Evolutionary conservation across 2,113 vertebrate genomes (phyloP), one percentile per base, ranked within the genome.

Genomic region (Otocyon megalotis): DNA sequence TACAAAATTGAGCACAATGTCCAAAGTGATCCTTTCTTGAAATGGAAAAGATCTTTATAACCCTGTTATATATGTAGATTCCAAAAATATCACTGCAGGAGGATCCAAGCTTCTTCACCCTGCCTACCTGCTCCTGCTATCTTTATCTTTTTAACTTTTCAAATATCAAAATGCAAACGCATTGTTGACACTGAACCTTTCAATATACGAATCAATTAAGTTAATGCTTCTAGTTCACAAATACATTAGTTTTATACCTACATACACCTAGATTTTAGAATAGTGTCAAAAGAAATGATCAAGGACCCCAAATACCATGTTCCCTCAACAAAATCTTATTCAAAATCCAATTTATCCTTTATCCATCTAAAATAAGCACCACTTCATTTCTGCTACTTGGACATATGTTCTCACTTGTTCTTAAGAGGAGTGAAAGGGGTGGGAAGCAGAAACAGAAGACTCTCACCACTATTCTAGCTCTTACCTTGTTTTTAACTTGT

Each of bases 371-470:
- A 94, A 95, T 48, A 84, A 71, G 71, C 48, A 72, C 15, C 65
- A 43, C 14, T 77, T 81, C 26, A 53, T 17, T 83, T 83, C 79
- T 85, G 50, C 53, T 53, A 48, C 53, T 85, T 53, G 10, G 26
- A 80, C 60, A 80, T 86, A 74, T 92, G 62, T 71, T 80, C 84
- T 94, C 80, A 35, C 88, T 82, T 82, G 76, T n/a, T 95, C 84
- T 54, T 60, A 22, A 65, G 37, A 94, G 71, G 15, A 69, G n/a
- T 48, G 43, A 48, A 58, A 96, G 13, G 26, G 8, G 48, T 89
- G 26, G 65, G 48, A 67, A 83, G 67, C 50, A 72, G 54, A 30
- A 43, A 5, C 30, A 7, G 77, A 56, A 67, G 30, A 71, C 30
- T 56, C 90, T 60, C 53, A 35, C 56, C 28, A n/a, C 53, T 12